Percentiles rank a stretch among this genome's conserved stretches.
phyloP scores from a whole-genome alignment of 2,797 vertebrate species.

The Acanthopagrus latus region DNA sequence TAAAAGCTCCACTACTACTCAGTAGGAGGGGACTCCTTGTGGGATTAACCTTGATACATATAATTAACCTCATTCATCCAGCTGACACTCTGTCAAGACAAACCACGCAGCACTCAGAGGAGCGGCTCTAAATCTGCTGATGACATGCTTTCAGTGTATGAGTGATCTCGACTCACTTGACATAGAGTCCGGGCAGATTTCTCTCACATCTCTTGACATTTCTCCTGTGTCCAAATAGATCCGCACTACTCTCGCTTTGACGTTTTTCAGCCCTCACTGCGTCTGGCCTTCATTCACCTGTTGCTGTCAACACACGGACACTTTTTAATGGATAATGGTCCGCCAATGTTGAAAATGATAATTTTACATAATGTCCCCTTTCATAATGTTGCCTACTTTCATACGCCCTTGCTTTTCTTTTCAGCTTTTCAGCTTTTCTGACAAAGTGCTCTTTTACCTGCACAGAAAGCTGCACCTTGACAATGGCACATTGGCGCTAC shows the following conservation, averaged over 20 bases:
- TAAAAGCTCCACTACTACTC: slow-evolving; percentile 33
- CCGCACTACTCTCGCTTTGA: slow-evolving; percentile 26
- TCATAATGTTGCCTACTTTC: slow-evolving; percentile 13
- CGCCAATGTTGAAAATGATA: slow-evolving; percentile 19
- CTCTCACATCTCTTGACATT: slow-evolving; percentile 10
- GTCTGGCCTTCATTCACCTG: slow-evolving; percentile 33
- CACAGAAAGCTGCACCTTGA: neutral
- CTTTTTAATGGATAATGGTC: slow-evolving; percentile 26
- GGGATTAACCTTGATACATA: slow-evolving; percentile 69
- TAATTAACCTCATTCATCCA: slow-evolving; percentile 70
- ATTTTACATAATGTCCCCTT: slow-evolving; percentile 29
- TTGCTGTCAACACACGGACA: slow-evolving; percentile 23
- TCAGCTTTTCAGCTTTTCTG: too few relatives aligned
- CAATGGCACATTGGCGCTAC: slow-evolving; percentile 29
- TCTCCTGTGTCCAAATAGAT: slow-evolving; percentile 21
- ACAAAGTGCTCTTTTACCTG: slow-evolving; percentile 21
- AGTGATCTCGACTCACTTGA: slow-evolving; percentile 36
- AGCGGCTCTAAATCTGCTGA: slow-evolving; percentile 29
- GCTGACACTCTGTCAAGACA: slow-evolving; percentile 42
- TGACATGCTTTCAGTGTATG: slow-evolving; percentile 40
- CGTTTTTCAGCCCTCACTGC: slow-evolving; percentile 20
- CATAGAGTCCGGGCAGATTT: slow-evolving; percentile 22
- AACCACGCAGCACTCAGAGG: slow-evolving; percentile 12
- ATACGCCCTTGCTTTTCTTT: slow-evolving; percentile 31
- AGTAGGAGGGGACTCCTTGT: slow-evolving; percentile 31